Evolutionary conservation across 2,113 vertebrate genomes (phyloP).

Genomic region (Limnothrissa miodon): DNA sequence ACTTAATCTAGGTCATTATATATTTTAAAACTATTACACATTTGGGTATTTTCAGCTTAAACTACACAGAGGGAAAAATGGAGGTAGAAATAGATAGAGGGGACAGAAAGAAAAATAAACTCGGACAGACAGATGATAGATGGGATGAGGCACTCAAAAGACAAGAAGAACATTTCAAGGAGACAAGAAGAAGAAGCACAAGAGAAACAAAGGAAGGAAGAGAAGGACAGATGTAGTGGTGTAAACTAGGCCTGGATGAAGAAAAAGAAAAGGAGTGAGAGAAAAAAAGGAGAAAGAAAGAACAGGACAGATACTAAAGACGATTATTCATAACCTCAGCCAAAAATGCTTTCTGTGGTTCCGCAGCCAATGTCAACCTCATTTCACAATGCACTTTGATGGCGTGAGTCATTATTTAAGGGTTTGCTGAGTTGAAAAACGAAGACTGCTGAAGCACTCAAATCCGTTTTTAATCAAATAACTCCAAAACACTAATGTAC

Average conservation of each 20-base stretch:
- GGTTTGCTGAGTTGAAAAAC: neutral
- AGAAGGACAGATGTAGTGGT: neutral
- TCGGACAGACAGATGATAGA: conserved; percentile 10
- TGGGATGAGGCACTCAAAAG: neutral
- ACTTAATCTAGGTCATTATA: too few relatives aligned
- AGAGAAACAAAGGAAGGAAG: conserved; percentile 14
- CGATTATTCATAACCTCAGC: conserved; percentile 35
- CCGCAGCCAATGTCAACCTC: conserved; percentile 27
- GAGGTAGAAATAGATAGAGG: neutral
- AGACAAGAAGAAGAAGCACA: neutral
- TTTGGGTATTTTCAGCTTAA: too few relatives aligned
- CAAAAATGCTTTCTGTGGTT: conserved; percentile 32
- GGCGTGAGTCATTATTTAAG: conserved; percentile 28
- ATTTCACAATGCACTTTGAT: conserved; percentile 21
- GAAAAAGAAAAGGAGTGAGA: neutral
- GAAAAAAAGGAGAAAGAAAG: neutral
- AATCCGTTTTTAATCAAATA: neutral
- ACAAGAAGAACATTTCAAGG: conserved; percentile 28
- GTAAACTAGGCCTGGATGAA: too few relatives aligned
- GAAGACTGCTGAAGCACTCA: neutral
- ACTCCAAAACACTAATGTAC: neutral
- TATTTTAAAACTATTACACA: too few relatives aligned
- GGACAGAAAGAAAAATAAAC: conserved; percentile 1
- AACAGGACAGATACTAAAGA: neutral
- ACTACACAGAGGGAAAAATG: neutral